Evolutionary conservation across 37 sponge, comb jelly and placozoan species (phyloP).

Genomic region (Spongilla lacustris): DNA sequence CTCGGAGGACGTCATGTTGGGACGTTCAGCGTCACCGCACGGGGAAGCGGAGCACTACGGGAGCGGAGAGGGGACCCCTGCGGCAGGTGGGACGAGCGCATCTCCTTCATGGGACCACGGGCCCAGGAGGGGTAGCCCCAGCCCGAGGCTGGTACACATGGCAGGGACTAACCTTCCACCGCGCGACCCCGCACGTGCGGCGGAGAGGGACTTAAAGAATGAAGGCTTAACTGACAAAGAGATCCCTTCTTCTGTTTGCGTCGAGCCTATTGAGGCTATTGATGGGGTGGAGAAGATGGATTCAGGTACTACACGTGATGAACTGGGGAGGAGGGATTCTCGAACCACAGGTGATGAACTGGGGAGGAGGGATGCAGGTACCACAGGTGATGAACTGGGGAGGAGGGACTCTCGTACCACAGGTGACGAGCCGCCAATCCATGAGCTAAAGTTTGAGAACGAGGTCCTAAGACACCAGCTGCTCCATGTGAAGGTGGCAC

Average conservation of each 20-base stretch:
- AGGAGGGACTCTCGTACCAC: background rate
- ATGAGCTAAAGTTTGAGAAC: conserved; percentile 32
- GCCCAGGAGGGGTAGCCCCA: too few relatives aligned
- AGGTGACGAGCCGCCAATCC: background rate
- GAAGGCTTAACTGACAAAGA: background rate
- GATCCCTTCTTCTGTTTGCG: background rate
- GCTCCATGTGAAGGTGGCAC: background rate
- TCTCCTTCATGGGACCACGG: background rate
- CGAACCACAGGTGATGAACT: background rate
- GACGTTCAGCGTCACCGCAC: background rate
- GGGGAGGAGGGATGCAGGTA: background rate
- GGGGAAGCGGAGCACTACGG: background rate
- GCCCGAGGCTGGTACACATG: too few relatives aligned
- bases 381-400: background rate
- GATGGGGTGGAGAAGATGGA: too few relatives aligned
- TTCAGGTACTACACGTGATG: background rate
- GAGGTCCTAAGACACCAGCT: conserved; percentile 23
- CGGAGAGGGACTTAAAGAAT: background rate
- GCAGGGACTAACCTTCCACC: background rate
- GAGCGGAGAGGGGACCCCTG: background rate
- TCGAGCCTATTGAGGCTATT: background rate
- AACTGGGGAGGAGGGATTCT: background rate
- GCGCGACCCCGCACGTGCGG: background rate
- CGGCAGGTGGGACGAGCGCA: background rate
- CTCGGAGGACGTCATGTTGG: background rate